Evolutionary conservation across 1,140 invertebrate genomes (phyloP).

Genomic region (Globodera ellingtonae): DNA sequence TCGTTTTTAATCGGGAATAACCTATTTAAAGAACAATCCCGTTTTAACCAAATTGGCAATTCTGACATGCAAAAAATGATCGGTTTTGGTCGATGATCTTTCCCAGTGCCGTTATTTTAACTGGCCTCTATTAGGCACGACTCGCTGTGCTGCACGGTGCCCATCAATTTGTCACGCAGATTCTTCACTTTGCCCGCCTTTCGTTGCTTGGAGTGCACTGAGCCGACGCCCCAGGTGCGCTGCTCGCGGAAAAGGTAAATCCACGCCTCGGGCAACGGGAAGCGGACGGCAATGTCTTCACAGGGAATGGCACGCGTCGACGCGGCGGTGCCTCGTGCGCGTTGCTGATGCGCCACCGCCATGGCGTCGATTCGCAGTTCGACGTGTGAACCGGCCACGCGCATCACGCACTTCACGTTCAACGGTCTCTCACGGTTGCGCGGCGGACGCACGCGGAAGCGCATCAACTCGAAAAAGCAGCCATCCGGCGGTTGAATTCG

Average conservation of each 20-base stretch:
- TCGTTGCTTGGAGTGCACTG: conserved; percentile 91
- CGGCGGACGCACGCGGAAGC: conserved; percentile 91
- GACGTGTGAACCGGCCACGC: conserved; percentile 72
- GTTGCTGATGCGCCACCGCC: conserved; percentile 85
- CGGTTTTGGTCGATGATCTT: no score
- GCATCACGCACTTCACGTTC: conserved; percentile 78
- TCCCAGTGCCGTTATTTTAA: not conserved
- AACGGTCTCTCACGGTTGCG: conserved; percentile 94
- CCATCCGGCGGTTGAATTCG: conserved; percentile 97
- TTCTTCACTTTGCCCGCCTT: conserved; percentile 76
- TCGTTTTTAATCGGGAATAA: no score
- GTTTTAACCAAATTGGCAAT: no score
- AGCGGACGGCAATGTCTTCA: conserved; percentile 92
- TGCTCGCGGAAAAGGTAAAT: conserved; percentile 96
- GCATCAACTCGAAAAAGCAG: conserved; percentile 93
- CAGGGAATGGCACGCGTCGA: conserved; percentile 88
- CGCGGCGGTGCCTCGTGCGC: conserved; percentile 71
- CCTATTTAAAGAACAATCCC: no score
- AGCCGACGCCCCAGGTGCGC: conserved; percentile 97
- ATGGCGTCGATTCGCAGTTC: conserved; percentile 89
- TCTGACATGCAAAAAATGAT: no score
- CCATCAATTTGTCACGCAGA: conserved; percentile 90
- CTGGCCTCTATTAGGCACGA: conserved; percentile 91
- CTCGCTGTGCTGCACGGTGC: conserved; percentile 82
- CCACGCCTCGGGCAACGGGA: conserved; percentile 98